Base-by-base conservation (phyloP, 2,888 invertebrate species). In the Noctua comes region DNA sequence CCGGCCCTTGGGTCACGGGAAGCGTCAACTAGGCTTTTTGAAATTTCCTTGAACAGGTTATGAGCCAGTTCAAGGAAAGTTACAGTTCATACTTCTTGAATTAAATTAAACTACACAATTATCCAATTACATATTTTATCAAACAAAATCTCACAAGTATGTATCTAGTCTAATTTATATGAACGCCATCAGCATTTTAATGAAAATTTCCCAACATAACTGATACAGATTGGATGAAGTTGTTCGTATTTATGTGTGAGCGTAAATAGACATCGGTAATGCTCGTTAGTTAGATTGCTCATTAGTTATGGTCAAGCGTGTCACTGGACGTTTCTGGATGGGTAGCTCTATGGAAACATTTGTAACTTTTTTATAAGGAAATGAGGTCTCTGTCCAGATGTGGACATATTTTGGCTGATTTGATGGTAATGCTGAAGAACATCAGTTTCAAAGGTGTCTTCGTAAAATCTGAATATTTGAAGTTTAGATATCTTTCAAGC, bases 181-280 rank as follows among this genome's bases (percentile, higher is more conserved):
- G 54, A 65, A 36, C 43, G 11, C n/a, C 16, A 78, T 78, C 54
- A 82, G 21, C 24, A 70, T 81, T 65, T 80, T 57, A 85, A 81
- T 68, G 64, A 62, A 65, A 21, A 72, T 62, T 69, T 65, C 27
- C 43, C 82, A 76, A 71, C 57, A 13, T 54, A 43, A n/a, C 40
- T 66, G n/a, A 66, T 31, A 40, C 80, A 36, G 13, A 81, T 68
- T 59, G 27, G n/a, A 82, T 76, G 54, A 86, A 82, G 83, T 72
- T 59, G 76, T 86, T 68, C 16, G 48, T 59, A 81, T 85, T 73
- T 85, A 85, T 65, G 57, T 24, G 59, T 6, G 1, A 6, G 65
- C 71, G 1, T 86, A 83, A 64, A 69, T 76, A 72, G 64, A 70
- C 76, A 86, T 82, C 16, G 43, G 68, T 54, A 69, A 76, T 68